Evolutionary conservation across 1,140 invertebrate species (phyloP).

Genomic region (Saccostrea cuccullata): DNA sequence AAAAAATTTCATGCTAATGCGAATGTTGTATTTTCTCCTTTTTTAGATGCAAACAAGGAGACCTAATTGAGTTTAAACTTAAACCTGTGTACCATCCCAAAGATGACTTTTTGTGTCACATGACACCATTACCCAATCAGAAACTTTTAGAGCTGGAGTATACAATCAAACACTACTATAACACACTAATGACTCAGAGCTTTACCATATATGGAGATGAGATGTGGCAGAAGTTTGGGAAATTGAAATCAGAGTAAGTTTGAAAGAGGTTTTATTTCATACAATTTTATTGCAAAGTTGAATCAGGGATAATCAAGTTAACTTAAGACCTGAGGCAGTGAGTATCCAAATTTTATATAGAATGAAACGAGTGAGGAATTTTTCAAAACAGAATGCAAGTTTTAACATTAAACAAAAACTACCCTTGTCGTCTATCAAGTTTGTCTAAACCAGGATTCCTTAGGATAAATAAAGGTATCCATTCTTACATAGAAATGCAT

Average conservation of each 20-base stretch:
- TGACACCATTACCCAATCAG: constrained; percentile 60
- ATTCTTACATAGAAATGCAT: too few relatives aligned
- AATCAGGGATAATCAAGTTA: too few relatives aligned
- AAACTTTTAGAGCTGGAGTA: constrained; percentile 65
- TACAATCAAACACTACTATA: constrained; percentile 53
- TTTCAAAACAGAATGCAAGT: too few relatives aligned
- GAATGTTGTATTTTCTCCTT: neutral
- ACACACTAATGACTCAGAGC: constrained; percentile 50
- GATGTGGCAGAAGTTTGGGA: constrained; percentile 65
- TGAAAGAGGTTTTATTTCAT: too few relatives aligned
- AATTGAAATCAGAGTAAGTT: constrained; percentile 34
- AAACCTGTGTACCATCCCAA: constrained; percentile 61
- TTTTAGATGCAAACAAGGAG: constrained; percentile 65
- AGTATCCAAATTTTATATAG: too few relatives aligned
- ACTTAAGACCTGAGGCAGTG: too few relatives aligned
- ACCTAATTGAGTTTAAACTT: constrained; percentile 64
- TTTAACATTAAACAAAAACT: too few relatives aligned
- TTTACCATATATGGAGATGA: constrained; percentile 59
- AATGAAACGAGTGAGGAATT: too few relatives aligned
- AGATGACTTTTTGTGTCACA: constrained; percentile 67
- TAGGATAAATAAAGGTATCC: too few relatives aligned
- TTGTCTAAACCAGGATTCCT: too few relatives aligned
- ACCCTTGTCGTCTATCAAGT: too few relatives aligned
- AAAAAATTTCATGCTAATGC: neutral
- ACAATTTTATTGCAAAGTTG: too few relatives aligned